These are phyloP conservation scores for Mamestra brassicae DNA, from an alignment of 2,888 invertebrate genomes.

Conservation along the genomic window DNA sequence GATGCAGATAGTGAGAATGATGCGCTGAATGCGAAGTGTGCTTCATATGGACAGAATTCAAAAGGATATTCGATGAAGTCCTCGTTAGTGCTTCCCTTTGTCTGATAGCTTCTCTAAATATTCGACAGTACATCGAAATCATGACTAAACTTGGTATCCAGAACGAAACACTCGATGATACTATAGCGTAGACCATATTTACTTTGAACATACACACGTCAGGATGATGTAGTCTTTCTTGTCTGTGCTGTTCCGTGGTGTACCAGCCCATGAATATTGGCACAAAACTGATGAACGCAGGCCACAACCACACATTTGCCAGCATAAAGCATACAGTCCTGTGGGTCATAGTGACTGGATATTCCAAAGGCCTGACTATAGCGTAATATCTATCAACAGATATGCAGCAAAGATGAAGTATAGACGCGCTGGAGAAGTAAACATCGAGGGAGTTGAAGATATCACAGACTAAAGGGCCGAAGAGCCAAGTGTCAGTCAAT, in stretches of 20 bases:
- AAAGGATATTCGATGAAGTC: slow-evolving; percentile 96
- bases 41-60: slow-evolving; percentile 96
- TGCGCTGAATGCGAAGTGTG: slow-evolving; percentile 94
- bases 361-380: slow-evolving; percentile 97
- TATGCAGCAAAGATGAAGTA: slow-evolving; percentile 98
- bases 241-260: slow-evolving; percentile 95
- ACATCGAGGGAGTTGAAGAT: slow-evolving; percentile 98
- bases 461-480: slow-evolving; percentile 97
- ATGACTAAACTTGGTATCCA: slow-evolving; percentile 98
- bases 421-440: slow-evolving; percentile 97
- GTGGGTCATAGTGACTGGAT: slow-evolving; percentile 97
- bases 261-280: slow-evolving; percentile 99
- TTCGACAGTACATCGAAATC: slow-evolving; percentile 97
- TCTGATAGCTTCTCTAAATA: slow-evolving; percentile 95
- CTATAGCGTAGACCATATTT: slow-evolving; percentile 96
- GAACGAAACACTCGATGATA: slow-evolving; percentile 97
- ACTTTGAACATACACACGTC: slow-evolving; percentile 96
- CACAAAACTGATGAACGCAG: slow-evolving; percentile 97
- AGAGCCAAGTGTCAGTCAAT: slow-evolving; percentile 96
- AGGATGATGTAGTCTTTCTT: slow-evolving; percentile 92
- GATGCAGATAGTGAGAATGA: slow-evolving; percentile 90
- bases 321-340: slow-evolving; percentile 95
- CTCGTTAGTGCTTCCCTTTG: slow-evolving; percentile 95
- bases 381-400: slow-evolving; percentile 98
- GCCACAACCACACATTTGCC: slow-evolving; percentile 97